Base-by-base conservation (phyloP, 2,888 invertebrate species). In the Luperina testacea region DNA sequence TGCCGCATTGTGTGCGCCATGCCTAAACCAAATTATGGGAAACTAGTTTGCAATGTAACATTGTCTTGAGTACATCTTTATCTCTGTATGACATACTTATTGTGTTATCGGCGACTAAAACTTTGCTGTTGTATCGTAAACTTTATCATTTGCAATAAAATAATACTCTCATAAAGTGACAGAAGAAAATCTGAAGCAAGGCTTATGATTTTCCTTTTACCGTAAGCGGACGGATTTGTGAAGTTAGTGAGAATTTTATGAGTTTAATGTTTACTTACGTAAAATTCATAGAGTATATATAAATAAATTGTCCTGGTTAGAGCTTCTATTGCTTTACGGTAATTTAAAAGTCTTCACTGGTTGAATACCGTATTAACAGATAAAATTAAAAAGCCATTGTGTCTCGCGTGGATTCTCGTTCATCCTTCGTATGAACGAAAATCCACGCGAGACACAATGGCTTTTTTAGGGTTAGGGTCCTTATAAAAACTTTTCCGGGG, bases 141-240 rank as follows among this genome's bases (percentile, higher is more conserved):
- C 13, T 61, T 80, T 64, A 84, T 84, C 59, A 69, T 64, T 74
- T n/a, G 32, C 27, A 72, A 72, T 85, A 72, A 72, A 72, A 51
- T 1, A 80, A 59, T 27, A 51, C 45, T 17, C 20, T 61, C 32
- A 61, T 82, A 74, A 80, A 77, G 9, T 45, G 77, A 38, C 11
- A 32, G 69, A 65, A 42, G 69, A 69, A 75, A 75, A 69, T 80
- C 42, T 80, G 32, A 42, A 42, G 17, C 5, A 5, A 32, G 32
- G 24, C 17, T 68, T 68, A 53, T 45, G 27, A 32, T 76, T 69
- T 48, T 20, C 20, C 6, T n/a, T 48, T 67, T 59, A 17, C n/a
- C 45, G 0, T 32, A 13, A 53, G 24, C 20, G 0, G 48, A 42
- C 2, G 64, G 13, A 51, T 51, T 53, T 11, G 13, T 45, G 17